Evolutionary conservation across 1,140 invertebrate species (phyloP).

Genomic region (Drosophila nigromelanica): DNA sequence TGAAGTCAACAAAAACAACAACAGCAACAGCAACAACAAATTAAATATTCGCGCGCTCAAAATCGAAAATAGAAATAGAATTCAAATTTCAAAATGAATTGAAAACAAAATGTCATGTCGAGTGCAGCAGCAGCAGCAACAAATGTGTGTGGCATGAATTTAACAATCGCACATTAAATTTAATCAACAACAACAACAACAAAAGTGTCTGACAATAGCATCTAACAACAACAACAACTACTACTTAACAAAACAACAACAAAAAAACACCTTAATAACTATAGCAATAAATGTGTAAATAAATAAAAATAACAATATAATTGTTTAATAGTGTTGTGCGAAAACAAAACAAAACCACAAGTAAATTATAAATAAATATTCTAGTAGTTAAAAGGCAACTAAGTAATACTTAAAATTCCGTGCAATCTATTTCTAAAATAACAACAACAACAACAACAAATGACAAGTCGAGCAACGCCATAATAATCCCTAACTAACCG

Average conservation of each 20-base stretch:
- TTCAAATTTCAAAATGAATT: conserved; percentile 43
- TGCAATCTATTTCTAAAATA: conserved; percentile 83
- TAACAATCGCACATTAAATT: conserved; percentile 18
- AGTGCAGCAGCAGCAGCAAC: conserved; percentile 33
- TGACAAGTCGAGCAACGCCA: conserved; percentile 40
- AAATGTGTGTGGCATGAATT: conserved; percentile 22
- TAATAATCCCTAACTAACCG: conserved; percentile 30
- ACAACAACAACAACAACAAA: conserved; percentile 54
- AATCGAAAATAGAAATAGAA: conserved; percentile 27
- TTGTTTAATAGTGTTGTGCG: conserved; percentile 70
- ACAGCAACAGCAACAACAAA: not conserved
- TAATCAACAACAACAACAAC: conserved; percentile 14
- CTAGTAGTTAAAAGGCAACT: conserved; percentile 65
- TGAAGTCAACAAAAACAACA: conserved; percentile 3
- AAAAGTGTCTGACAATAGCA: conserved; percentile 39
- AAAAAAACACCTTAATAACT: conserved; percentile 9
- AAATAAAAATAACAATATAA: conserved; percentile 70
- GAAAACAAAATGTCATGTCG: conserved; percentile 66
- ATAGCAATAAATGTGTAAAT: conserved; percentile 61
- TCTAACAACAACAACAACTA: conserved; percentile 25
- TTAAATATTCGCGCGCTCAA: conserved; percentile 7
- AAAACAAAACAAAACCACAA: conserved; percentile 38
- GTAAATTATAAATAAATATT: conserved; percentile 67
- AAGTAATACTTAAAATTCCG: conserved; percentile 72
- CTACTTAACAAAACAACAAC: conserved; percentile 17